phyloP scores from a whole-genome alignment of 2,797 vertebrate species.

The Dallia pectoralis region DNA sequence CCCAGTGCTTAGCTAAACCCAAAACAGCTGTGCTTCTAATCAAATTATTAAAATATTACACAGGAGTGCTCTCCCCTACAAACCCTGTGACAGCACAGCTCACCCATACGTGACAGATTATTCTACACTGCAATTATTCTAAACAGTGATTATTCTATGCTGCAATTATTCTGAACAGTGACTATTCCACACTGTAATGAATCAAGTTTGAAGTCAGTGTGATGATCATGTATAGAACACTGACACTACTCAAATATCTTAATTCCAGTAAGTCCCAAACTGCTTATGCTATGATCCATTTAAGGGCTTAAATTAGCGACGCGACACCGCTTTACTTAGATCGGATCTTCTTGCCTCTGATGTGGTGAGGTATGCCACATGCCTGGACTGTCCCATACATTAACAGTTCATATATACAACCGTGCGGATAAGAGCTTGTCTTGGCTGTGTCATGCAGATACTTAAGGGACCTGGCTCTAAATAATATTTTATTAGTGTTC shows the following conservation, averaged over 20 bases:
- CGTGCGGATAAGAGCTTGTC: no score
- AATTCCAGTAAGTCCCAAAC: not conserved
- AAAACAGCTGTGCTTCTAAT: no score
- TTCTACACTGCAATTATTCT: no score
- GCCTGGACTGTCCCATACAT: conserved; percentile 19
- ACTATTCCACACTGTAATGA: no score
- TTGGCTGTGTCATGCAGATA: conserved; percentile 49
- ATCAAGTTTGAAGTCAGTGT: no score
- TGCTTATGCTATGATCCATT: not conserved
- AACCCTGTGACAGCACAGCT: no score
- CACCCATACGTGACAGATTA: no score
- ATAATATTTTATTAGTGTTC: not conserved
- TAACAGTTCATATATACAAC: conserved; percentile 52
- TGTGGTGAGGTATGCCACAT: not conserved
- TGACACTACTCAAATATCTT: not conserved
- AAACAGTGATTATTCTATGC: no score
- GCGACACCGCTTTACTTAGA: not conserved
- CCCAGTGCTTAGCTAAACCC: no score
- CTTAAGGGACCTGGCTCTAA: conserved; percentile 6
- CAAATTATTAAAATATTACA: no score
- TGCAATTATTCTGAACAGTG: no score
- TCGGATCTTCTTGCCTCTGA: not conserved
- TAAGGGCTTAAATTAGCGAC: not conserved
- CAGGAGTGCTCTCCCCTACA: no score
- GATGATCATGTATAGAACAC: not conserved